A percentile compares a stretch with the other conserved stretches of the same genome.
These are phyloP conservation scores for Theodoxus fluviatilis DNA, from an alignment of 2,888 invertebrate species.

Conservation along the genomic window DNA sequence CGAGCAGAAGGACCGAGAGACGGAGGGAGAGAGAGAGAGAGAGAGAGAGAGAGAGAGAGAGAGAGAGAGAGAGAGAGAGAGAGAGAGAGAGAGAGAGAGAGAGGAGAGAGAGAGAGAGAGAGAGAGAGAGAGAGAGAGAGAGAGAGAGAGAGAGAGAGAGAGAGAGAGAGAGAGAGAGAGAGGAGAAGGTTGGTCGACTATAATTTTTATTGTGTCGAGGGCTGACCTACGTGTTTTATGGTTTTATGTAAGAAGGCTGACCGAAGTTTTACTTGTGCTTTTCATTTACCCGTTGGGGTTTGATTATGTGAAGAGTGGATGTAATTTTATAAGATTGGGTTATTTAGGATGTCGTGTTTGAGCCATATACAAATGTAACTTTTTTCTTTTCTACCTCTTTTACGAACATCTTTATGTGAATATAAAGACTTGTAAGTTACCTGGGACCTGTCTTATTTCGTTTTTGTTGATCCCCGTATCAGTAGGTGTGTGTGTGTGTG, in stretches of 20 bases:
- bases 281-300: no score
- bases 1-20: no score
- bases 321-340: no score
- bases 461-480: not conserved
- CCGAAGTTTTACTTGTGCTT: no score
- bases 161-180: constrained; percentile 6
- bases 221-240: not conserved
- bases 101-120: constrained; percentile 4
- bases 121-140: constrained; percentile 10
- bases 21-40: no score
- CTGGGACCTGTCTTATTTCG: not conserved
- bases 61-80: not conserved
- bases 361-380: no score
- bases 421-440: not conserved
- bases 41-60: not conserved
- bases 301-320: no score
- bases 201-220: not conserved
- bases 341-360: no score
- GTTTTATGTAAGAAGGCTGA: not conserved
- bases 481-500: not conserved
- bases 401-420: no score
- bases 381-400: no score
- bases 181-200: not conserved
- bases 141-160: constrained; percentile 8
- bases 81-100: constrained; percentile 14